A percentile compares a stretch with the other conserved stretches of the same genome.
phyloP scores from a whole-genome alignment of 2,113 vertebrate species.

The Perca flavescens region DNA sequence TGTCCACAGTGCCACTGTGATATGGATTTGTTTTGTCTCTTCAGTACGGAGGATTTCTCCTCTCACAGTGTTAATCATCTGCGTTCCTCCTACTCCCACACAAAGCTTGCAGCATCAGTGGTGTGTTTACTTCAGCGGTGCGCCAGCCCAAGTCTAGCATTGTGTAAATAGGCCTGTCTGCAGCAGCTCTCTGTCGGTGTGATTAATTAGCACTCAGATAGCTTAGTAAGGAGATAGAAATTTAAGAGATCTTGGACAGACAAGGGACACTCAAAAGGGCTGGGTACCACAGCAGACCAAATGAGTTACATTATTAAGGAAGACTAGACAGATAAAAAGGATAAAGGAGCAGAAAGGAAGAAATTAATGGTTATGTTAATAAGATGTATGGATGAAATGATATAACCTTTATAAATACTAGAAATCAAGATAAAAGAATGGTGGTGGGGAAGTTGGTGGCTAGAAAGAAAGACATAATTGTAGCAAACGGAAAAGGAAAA shows the following conservation, averaged over 20 bases:
- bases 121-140: slow-evolving; percentile 33
- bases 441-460: neutral
- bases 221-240: slow-evolving; percentile 46
- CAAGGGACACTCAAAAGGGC: slow-evolving; percentile 14
- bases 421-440: slow-evolving; percentile 12
- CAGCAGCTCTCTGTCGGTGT: slow-evolving; percentile 16
- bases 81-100: slow-evolving; percentile 3
- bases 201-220: slow-evolving; percentile 59
- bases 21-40: slow-evolving; percentile 33
- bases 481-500: slow-evolving; percentile 11
- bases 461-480: slow-evolving; percentile 1
- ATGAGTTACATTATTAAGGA: neutral
- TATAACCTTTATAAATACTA: neutral
- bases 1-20: slow-evolving; percentile 1
- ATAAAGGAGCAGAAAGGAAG: neutral
- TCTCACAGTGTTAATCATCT: slow-evolving; percentile 24
- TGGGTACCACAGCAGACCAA: neutral
- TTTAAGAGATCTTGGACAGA: slow-evolving; percentile 39
- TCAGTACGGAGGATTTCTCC: slow-evolving; percentile 6
- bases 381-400: neutral
- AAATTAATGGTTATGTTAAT: neutral
- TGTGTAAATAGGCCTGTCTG: slow-evolving; percentile 55
- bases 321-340: neutral
- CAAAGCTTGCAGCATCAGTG: slow-evolving; percentile 35
- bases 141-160: slow-evolving; percentile 42